Base-by-base conservation (phyloP, 2,888 invertebrate species). In the Ornithoptera alexandrae region DNA sequence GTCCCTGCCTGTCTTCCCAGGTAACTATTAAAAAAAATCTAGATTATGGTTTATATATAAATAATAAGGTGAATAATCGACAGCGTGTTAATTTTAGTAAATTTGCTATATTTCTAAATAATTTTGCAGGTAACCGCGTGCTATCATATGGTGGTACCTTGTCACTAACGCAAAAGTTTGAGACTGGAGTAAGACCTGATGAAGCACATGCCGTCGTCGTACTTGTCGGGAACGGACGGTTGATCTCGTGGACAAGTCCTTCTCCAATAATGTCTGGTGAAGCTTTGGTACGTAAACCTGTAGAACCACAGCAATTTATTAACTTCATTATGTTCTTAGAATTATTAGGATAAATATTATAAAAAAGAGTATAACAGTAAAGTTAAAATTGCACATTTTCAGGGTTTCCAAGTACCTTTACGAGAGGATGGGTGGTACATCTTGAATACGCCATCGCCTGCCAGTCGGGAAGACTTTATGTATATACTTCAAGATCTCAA, bases 61-160 rank as follows among this genome's bases (percentile, higher is more conserved):
- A 46, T 46, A 46, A 46, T 2, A 46, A 46, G 15, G 4, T 12
- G 15, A 15, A 46, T 15, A 2, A 15, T 46, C 15, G 12, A 15
- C 2, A 15, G 4, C 4, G 46, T 46, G 12, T 53, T 30, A 30
- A 30, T 30, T 58, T 8, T 42, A 42, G 53, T 36, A 42, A 59
- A 15, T 6, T 58, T 4, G 20, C 6, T 17, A 30, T 30, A 50
- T 64, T 30, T 46, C 18, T 61, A 56, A 39, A 62, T 60, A 7
- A 63, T 67, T 65, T 60, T 62, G 4, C 72, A 81, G 96, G 96
- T 59, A 95, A 96, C 80, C 93, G 97, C 90, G 93, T 98, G 10
- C 94, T 96, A 69, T 97, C 98, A 0, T 98, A 98, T 82, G 98
- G 98, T 0, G 98, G 98, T 0, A 93, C 93, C 66, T 85, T 98